Evolutionary conservation across 2,888 invertebrate species (phyloP).

Genomic region (Polyommatus icarus): DNA sequence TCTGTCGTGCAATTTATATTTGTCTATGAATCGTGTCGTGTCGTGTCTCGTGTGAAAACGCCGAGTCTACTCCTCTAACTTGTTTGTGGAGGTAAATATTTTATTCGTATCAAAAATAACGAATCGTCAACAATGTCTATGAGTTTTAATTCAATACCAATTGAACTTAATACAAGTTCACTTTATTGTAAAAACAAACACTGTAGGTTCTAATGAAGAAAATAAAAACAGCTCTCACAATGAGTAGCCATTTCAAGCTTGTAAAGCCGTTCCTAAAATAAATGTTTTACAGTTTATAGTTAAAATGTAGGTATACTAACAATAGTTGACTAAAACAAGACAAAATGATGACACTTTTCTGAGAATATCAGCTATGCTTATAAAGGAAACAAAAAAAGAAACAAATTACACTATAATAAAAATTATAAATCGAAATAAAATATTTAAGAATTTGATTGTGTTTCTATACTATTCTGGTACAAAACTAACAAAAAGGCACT

Average conservation of each 20-base stretch:
- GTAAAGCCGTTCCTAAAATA: slow-evolving; percentile 24
- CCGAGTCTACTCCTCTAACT: neutral
- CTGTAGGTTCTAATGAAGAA: slow-evolving; percentile 40
- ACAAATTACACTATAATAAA: slow-evolving; percentile 6
- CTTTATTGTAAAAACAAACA: slow-evolving; percentile 57
- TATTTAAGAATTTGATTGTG: slow-evolving; percentile 30
- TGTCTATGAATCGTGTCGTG: too few relatives aligned
- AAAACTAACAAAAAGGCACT: slow-evolving; percentile 59
- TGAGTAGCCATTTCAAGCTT: slow-evolving; percentile 11
- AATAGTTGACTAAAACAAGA: slow-evolving; percentile 25
- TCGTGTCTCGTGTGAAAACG: too few relatives aligned
- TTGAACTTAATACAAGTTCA: slow-evolving; percentile 65
- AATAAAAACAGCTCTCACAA: slow-evolving; percentile 7
- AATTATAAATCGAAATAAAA: slow-evolving; percentile 28
- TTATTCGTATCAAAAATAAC: slow-evolving; percentile 36
- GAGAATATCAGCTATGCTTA: slow-evolving; percentile 13
- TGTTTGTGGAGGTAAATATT: neutral
- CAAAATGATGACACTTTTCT: slow-evolving; percentile 24
- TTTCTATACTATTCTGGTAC: slow-evolving; percentile 32
- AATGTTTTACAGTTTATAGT: slow-evolving; percentile 13
- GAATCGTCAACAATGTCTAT: slow-evolving; percentile 44
- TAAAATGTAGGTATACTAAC: slow-evolving; percentile 25
- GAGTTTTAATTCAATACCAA: slow-evolving; percentile 74
- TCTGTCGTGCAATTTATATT: too few relatives aligned
- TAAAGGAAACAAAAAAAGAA: slow-evolving; percentile 12